These are phyloP conservation scores for Cetonia aurata DNA, from an alignment of 2,888 invertebrate genomes.

Conservation along the genomic window DNA sequence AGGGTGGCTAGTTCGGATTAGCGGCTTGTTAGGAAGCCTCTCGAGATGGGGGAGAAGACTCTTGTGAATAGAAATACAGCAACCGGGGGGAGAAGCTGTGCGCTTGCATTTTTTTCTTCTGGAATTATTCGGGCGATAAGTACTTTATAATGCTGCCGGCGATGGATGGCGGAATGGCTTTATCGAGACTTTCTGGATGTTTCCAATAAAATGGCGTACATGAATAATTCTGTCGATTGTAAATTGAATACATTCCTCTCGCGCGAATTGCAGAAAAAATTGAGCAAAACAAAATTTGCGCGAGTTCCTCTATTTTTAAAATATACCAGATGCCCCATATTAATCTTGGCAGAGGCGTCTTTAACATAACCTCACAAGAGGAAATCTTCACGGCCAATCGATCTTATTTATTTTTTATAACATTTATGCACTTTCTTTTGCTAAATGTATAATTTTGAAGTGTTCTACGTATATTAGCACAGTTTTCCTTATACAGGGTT, in stretches of 20 bases:
- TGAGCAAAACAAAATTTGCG: no score
- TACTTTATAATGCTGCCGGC: conserved; percentile 6
- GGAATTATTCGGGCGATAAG: conserved; percentile 9
- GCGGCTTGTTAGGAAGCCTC: conserved; percentile 18
- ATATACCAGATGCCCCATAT: no score
- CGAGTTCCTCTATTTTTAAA: no score
- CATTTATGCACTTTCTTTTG: no score
- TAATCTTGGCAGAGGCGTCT: no score
- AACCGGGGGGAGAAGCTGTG: background rate
- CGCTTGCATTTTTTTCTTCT: background rate
- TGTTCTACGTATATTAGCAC: no score
- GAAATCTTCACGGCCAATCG: no score
- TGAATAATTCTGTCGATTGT: background rate
- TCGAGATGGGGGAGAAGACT: background rate
- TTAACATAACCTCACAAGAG: no score
- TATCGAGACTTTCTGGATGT: background rate
- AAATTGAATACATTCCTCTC: background rate
- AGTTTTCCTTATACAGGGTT: no score
- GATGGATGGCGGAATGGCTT: background rate
- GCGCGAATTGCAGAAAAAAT: background rate
- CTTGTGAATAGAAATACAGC: conserved; percentile 8
- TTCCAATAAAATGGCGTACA: conserved; percentile 5
- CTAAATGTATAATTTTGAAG: no score
- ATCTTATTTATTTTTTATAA: no score
- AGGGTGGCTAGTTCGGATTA: conserved; percentile 31